These are phyloP conservation scores for Drosophila flavopinicola DNA, from an alignment of 2,888 invertebrate species.

Conservation along the genomic window DNA sequence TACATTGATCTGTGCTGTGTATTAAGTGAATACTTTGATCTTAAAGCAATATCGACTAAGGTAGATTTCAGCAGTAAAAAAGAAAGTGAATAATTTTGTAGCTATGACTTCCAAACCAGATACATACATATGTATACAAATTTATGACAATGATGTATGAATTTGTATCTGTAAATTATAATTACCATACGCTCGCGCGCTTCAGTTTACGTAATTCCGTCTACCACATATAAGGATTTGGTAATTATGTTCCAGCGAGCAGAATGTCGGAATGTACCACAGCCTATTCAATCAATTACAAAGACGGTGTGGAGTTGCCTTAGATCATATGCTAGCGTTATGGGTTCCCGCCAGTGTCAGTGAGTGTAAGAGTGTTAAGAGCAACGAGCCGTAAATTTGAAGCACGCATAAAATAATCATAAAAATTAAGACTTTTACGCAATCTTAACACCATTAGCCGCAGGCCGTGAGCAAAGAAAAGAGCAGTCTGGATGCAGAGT, in stretches of 20 bases:
- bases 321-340: conserved; percentile 29
- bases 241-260: conserved; percentile 29
- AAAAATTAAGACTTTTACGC: conserved; percentile 69
- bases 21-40: no score
- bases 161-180: conserved; percentile 25
- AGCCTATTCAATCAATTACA: conserved; percentile 56
- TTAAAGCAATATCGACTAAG: background rate
- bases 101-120: background rate
- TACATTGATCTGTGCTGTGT: background rate
- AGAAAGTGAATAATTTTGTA: conserved; percentile 18
- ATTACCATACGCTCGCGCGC: conserved; percentile 29
- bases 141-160: conserved; percentile 29
- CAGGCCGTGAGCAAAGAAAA: conserved; percentile 44
- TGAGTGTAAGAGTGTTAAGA: conserved; percentile 36
- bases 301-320: conserved; percentile 28
- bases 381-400: conserved; percentile 64
- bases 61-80: background rate
- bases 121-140: conserved; percentile 6
- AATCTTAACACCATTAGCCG: conserved; percentile 48
- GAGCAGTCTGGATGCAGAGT: conserved; percentile 30
- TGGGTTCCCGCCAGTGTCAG: conserved; percentile 28
- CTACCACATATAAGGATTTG: conserved; percentile 8
- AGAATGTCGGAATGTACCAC: conserved; percentile 50
- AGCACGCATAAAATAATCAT: conserved; percentile 75
- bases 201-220: conserved; percentile 31